Evolutionary conservation across 2,797 vertebrate species (phyloP).

Genomic region (Hylomyscus alleni): DNA sequence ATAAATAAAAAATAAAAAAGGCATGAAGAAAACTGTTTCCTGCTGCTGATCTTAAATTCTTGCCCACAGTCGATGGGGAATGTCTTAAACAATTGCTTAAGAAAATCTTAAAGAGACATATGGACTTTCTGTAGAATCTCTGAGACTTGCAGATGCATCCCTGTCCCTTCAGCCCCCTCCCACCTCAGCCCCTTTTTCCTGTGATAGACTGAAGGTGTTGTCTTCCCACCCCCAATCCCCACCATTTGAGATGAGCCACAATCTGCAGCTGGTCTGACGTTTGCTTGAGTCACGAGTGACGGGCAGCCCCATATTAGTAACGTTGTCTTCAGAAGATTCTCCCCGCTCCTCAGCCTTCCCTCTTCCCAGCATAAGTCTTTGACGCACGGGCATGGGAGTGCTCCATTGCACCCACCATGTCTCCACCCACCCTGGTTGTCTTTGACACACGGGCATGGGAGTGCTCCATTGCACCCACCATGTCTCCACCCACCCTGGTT

Average conservation of each 20-base stretch:
- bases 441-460: not conserved
- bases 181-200: not conserved
- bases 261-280: not conserved
- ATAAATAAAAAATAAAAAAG: too few relatives aligned
- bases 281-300: not conserved
- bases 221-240: not conserved
- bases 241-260: not conserved
- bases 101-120: not conserved
- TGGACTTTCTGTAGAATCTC: not conserved
- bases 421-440: not conserved
- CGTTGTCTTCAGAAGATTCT: not conserved
- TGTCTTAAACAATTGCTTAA: not conserved
- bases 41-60: not conserved
- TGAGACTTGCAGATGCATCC: not conserved
- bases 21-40: not conserved
- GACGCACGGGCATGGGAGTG: not conserved
- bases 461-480: not conserved
- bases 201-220: not conserved
- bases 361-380: not conserved
- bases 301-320: not conserved
- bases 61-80: not conserved
- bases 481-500: not conserved
- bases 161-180: too few relatives aligned
- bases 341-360: not conserved
- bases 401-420: not conserved